These are phyloP conservation scores for Macrostomum cliftonense DNA, from an alignment of 2,888 invertebrate species.

Conservation along the genomic window DNA sequence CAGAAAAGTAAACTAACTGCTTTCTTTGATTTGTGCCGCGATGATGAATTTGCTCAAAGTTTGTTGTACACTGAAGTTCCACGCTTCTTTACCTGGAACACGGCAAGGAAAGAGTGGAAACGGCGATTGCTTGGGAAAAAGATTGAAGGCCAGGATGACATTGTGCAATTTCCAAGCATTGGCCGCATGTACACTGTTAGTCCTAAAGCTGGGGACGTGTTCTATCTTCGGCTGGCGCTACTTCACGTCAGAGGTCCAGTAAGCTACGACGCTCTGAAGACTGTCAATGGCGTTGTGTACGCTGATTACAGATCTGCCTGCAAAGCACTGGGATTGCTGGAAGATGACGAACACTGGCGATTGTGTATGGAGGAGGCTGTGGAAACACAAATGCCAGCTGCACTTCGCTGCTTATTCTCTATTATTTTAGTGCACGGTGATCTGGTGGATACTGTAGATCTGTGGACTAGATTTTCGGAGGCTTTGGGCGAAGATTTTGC, in stretches of 20 bases:
- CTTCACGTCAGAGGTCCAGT: slow-evolving; percentile 8
- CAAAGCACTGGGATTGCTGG: slow-evolving; percentile 20
- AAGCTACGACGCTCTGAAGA: slow-evolving; percentile 13
- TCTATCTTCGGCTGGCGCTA: slow-evolving; percentile 9
- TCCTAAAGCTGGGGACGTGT: slow-evolving; percentile 16
- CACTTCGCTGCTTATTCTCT: slow-evolving; percentile 16
- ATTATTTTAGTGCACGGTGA: slow-evolving; percentile 11
- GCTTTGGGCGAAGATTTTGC: slow-evolving; percentile 8
- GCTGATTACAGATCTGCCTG: slow-evolving; percentile 24
- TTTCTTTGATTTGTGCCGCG: slow-evolving; percentile 7
- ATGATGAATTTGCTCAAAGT: slow-evolving; percentile 11
- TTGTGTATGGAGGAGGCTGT: slow-evolving; percentile 19
- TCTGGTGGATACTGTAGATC: slow-evolving; percentile 11
- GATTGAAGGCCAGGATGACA: slow-evolving; percentile 6
- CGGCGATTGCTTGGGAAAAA: slow-evolving; percentile 8
- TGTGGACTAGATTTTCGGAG: slow-evolving; percentile 15
- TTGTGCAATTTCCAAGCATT: slow-evolving; percentile 7
- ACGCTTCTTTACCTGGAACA: slow-evolving; percentile 15
- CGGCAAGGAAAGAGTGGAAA: slow-evolving; percentile 12
- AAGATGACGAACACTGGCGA: slow-evolving; percentile 25
- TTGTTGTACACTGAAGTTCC: slow-evolving; percentile 14
- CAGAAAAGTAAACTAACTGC: slow-evolving; percentile 2
- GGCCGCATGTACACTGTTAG: slow-evolving; percentile 17
- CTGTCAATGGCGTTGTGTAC: slow-evolving; percentile 18
- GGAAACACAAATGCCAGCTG: slow-evolving; percentile 7